These are phyloP conservation scores for Paracyclopina nana DNA, from an alignment of 1,140 invertebrate genomes.

Conservation along the genomic window DNA sequence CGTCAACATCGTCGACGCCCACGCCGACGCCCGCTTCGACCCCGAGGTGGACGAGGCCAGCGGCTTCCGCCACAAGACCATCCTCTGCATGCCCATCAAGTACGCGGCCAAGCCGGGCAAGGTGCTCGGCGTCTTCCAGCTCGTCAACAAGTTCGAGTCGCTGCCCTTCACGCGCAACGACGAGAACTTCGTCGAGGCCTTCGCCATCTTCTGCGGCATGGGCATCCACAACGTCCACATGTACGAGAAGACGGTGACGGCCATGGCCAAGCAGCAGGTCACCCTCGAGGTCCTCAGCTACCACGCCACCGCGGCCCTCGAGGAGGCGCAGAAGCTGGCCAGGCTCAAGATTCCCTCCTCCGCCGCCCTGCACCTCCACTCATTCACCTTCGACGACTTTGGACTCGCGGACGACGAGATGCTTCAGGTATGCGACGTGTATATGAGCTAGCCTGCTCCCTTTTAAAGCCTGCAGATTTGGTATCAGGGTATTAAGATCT, in stretches of 20 bases:
- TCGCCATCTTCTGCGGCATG: conserved; percentile 94
- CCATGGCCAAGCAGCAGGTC: conserved; percentile 84
- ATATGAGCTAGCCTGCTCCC: too few species aligned
- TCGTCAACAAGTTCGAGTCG: conserved; percentile 43
- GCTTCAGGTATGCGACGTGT: conserved; percentile 38
- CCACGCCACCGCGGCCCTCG: conserved; percentile 71
- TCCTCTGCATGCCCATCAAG: conserved; percentile 80
- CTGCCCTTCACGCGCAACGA: conserved; percentile 72
- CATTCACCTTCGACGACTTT: conserved; percentile 70
- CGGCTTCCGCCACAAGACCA: conserved; percentile 57
- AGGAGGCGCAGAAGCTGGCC: conserved; percentile 53
- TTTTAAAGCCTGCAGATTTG: too few species aligned
- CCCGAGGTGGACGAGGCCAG: conserved; percentile 45
- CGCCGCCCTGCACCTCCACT: conserved; percentile 54
- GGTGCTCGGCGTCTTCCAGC: conserved; percentile 80
- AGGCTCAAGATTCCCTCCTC: conserved; percentile 25
- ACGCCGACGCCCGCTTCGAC: conserved; percentile 78
- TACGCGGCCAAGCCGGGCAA: conserved; percentile 49
- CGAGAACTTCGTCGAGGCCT: conserved; percentile 82
- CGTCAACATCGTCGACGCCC: conserved; percentile 70
- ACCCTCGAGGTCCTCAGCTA: conserved; percentile 88
- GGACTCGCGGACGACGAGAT: conserved; percentile 64
- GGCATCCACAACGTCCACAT: conserved; percentile 91
- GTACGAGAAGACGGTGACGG: conserved; percentile 79
- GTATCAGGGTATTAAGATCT: too few species aligned